These are phyloP conservation scores for Heliothis peltigera DNA, from an alignment of 2,888 invertebrate species.

Conservation along the genomic window DNA sequence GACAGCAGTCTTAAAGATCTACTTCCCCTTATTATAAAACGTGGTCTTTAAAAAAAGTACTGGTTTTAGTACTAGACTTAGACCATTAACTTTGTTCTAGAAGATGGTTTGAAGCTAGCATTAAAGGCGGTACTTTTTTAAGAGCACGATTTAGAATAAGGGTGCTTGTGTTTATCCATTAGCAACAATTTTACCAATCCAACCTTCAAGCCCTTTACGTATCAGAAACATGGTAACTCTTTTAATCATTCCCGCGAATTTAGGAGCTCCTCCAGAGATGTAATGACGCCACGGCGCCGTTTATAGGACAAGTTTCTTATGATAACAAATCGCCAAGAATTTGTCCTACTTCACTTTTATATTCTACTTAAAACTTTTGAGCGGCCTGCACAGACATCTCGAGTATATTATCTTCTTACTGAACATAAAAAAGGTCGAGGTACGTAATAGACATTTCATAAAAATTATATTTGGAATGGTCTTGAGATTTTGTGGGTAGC, in stretches of 20 bases:
- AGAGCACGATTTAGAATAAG: too few species aligned
- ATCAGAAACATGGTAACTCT: too few species aligned
- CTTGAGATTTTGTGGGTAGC: slow-evolving; percentile 13
- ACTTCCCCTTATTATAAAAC: too few species aligned
- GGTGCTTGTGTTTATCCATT: too few species aligned
- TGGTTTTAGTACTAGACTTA: too few species aligned
- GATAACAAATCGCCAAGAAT: slow-evolving; percentile 70
- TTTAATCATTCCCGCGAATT: slow-evolving; percentile 10
- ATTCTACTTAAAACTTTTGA: slow-evolving; percentile 61
- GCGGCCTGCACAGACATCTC: slow-evolving; percentile 40
- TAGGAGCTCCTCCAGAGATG: slow-evolving; percentile 50
- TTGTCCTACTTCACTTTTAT: slow-evolving; percentile 61
- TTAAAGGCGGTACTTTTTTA: too few species aligned
- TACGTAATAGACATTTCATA: slow-evolving; percentile 38
- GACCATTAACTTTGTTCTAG: too few species aligned
- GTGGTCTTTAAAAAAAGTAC: too few species aligned
- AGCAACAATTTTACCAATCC: too few species aligned
- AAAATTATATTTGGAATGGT: slow-evolving; percentile 35
- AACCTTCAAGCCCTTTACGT: too few species aligned
- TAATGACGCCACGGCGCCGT: slow-evolving; percentile 68
- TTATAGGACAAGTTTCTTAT: slow-evolving; percentile 69
- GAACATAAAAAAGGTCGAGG: slow-evolving; percentile 48
- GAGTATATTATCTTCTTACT: slow-evolving; percentile 59
- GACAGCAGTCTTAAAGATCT: too few species aligned
- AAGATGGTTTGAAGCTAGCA: too few species aligned